These are phyloP conservation scores for Montipora sp. DNA, from an alignment of 64 coral and sea anemone species.

Conservation along the genomic window DNA sequence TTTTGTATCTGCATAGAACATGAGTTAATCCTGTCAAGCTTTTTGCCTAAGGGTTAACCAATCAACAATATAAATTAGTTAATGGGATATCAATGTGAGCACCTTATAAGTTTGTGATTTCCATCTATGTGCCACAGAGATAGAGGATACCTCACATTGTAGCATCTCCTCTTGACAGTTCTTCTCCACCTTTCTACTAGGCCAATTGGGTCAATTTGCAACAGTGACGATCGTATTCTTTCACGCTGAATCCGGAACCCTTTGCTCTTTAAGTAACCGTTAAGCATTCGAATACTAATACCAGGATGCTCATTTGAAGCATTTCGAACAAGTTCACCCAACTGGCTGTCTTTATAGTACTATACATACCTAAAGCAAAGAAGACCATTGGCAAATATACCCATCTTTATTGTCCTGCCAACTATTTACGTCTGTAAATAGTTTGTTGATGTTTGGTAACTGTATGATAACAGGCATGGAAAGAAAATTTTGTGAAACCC, in stretches of 20 bases:
- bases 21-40: no score
- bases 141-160: neutral
- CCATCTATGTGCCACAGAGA: neutral
- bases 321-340: constrained; percentile 23
- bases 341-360: constrained; percentile 26
- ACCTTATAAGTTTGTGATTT: constrained; percentile 41
- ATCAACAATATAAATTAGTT: no score
- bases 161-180: neutral
- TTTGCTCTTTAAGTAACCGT: constrained; percentile 8
- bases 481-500: no score
- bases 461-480: no score
- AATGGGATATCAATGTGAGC: no score
- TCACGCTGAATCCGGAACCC: constrained; percentile 8
- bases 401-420: no score
- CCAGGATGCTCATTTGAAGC: constrained; percentile 50
- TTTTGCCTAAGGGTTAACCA: no score
- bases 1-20: no score
- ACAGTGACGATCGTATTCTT: constrained; percentile 8
- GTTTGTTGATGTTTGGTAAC: no score
- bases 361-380: constrained; percentile 4
- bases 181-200: constrained; percentile 14
- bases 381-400: no score
- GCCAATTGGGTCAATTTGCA: constrained; percentile 9
- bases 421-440: no score
- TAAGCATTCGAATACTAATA: constrained; percentile 27